These are phyloP conservation scores for Sardina pilchardus DNA, from an alignment of 2,113 vertebrate species.

Conservation along the genomic window DNA sequence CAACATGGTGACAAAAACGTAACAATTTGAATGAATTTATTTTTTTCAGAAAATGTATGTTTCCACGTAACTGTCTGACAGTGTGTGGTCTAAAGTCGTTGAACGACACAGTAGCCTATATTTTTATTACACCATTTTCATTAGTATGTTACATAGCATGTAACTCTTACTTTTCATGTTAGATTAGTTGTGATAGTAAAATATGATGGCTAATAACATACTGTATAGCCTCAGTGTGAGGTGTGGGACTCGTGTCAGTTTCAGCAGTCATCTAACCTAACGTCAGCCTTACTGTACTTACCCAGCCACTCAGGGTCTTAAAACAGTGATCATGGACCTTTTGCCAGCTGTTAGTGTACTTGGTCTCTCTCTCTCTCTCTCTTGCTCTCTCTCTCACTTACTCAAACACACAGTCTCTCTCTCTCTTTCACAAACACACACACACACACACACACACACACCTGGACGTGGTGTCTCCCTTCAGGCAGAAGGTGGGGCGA, in stretches of 20 bases:
- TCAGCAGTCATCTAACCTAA: background rate
- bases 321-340: background rate
- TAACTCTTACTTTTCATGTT: too few species aligned
- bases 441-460: background rate
- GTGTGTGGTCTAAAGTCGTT: background rate
- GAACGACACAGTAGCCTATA: too few species aligned
- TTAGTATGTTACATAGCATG: background rate
- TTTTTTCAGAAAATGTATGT: background rate
- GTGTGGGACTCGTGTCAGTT: background rate
- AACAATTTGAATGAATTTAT: too few species aligned
- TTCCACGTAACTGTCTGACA: background rate
- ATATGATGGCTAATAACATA: background rate
- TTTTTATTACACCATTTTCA: too few species aligned
- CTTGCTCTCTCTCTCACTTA: background rate
- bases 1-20: background rate
- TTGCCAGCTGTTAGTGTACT: constrained; percentile 13
- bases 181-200: too few species aligned
- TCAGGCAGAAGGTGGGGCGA: constrained; percentile 32
- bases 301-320: background rate
- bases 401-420: too few species aligned
- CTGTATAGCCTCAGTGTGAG: too few species aligned
- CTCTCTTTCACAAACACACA: background rate
- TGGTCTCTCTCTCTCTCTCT: background rate
- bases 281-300: background rate
- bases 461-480: background rate